Percentiles rank a stretch among this genome's conserved stretches.
Evolutionary conservation across 2,113 vertebrate species (phyloP).

Genomic region (Podarcis cretensis): DNA sequence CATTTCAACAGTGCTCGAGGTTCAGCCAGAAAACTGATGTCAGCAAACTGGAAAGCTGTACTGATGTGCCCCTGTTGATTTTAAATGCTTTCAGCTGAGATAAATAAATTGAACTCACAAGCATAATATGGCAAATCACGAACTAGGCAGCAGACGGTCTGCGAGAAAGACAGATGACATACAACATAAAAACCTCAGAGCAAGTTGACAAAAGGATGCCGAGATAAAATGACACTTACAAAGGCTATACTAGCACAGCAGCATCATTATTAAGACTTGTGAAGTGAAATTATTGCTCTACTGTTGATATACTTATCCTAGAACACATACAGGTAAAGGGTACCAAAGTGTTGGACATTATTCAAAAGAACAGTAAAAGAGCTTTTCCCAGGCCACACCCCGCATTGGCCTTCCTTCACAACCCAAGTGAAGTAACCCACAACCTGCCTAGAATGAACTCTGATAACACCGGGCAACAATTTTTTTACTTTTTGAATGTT

Average conservation of each 20-base stretch:
- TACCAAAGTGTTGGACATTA: not conserved
- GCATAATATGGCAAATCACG: not conserved
- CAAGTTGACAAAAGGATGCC: not conserved
- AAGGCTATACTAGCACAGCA: not conserved
- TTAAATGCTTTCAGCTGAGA: not conserved
- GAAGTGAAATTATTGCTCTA: not conserved
- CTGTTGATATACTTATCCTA: not conserved
- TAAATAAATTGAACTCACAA: not conserved
- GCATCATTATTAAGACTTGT: not conserved
- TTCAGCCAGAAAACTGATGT: not conserved
- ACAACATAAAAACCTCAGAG: not conserved
- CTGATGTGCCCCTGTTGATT: not conserved
- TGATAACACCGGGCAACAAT: too few relatives aligned
- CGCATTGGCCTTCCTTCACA: too few relatives aligned
- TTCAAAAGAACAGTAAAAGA: not conserved
- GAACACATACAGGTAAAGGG: not conserved
- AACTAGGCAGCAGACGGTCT: not conserved
- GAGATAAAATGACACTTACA: not conserved
- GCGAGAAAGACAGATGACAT: not conserved
- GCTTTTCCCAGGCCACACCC: too few relatives aligned
- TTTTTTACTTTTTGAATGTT: too few relatives aligned
- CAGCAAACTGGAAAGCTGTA: not conserved
- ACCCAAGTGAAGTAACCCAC: too few relatives aligned
- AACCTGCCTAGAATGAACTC: too few relatives aligned
- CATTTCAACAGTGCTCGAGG: not conserved